A percentile compares a stretch with the other conserved stretches of the same genome.
Conservation (phyloP, 2,797 vertebrate species). For the Spea hammondii region DNA sequence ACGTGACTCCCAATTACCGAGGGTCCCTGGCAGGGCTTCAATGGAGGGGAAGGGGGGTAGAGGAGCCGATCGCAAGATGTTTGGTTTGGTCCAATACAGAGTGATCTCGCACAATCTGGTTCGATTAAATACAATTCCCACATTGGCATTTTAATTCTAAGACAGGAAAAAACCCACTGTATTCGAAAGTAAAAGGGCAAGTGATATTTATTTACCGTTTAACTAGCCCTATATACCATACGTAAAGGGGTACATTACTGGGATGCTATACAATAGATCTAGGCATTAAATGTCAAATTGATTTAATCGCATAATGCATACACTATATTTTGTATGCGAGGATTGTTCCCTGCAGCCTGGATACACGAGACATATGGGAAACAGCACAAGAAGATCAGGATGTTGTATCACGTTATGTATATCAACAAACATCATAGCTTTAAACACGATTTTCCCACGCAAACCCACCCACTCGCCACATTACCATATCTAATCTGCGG, state of each 20-base stretch:
- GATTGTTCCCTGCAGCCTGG: neutral
- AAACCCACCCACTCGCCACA: too few species aligned
- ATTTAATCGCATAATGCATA: too few species aligned
- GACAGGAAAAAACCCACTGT: too few species aligned
- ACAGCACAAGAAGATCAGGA: neutral
- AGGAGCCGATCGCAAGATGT: neutral
- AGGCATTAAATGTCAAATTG: too few species aligned
- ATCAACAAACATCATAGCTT: neutral
- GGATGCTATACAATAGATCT: too few species aligned
- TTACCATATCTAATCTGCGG: too few species aligned
- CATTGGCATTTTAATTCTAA: too few species aligned
- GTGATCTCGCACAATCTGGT: neutral
- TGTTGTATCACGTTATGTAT: neutral
- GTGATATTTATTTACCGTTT: too few species aligned
- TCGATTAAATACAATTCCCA: neutral
- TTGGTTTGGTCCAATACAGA: neutral
- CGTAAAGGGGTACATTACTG: too few species aligned
- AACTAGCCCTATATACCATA: too few species aligned
- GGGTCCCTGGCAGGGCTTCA: slow-evolving; percentile 39
- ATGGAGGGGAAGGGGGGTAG: slow-evolving; percentile 20
- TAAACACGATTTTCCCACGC: neutral
- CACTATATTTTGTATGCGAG: neutral
- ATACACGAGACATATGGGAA: neutral
- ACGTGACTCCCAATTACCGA: slow-evolving; percentile 44
- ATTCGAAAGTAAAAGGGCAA: too few species aligned